Base-by-base conservation (phyloP, 2,113 vertebrate species). In the Cavia porcellus region DNA sequence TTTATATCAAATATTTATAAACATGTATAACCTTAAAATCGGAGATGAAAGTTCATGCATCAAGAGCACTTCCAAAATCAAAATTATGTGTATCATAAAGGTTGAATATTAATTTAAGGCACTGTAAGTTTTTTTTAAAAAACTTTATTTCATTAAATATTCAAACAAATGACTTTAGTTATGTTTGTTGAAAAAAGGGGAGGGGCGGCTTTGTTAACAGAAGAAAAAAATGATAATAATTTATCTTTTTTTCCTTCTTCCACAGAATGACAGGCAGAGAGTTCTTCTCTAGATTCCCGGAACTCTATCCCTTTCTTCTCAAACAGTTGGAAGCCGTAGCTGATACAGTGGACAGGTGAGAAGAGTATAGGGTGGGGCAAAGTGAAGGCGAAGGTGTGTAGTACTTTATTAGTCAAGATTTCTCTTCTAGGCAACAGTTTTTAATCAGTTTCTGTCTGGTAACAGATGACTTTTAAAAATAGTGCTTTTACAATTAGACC, bases 181-280 rank as follows among this genome's bases (percentile, higher is more conserved):
- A 50, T 79, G 35, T 47, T 93, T 30, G 64, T 95, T 74, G 52
- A 2, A 45, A 79, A 87, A 38, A 61, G 32, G 1, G 11, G 24
- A 5, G 2, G 8, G 11, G n/a, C 4, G 30, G 50, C 52, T 84
- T 87, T 91, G 38, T 90, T 89, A 83, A 77, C 38, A 93, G 32
- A 95, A 42, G n/a, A 91, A 95, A 57, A 81, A 52, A 88, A 61
- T 90, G 55, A 52, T 90, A 86, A 7, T 88, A 42, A 84, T 77
- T 90, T 85, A 32, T 97, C 70, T 55, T 38, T 88, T 94, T 14
- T 64, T 92, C 82, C 7, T 97, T 85, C 50, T 92, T 98, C 96
- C 92, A 59, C 97, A 99, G 99, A 98, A 99, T 99, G 99, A 99
- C 99, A 0, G 99, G 99, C 80, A 99, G 99, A 7, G 99, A 99